Conservation (phyloP, 2,888 invertebrate species). For the Ectemnius continuus region DNA sequence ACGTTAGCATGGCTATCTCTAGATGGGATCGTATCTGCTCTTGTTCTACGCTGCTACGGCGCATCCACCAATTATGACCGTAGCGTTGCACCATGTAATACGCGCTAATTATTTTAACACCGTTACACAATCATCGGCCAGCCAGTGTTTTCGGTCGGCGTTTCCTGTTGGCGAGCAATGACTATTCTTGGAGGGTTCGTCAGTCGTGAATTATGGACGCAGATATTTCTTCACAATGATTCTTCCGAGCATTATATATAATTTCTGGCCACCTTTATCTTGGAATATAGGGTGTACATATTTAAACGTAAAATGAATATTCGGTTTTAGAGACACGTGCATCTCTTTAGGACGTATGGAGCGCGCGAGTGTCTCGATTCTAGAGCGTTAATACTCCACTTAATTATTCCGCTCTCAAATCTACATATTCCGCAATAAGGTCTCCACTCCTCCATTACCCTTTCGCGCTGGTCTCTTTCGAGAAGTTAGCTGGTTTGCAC, state of each 20-base stretch:
- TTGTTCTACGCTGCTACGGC: slow-evolving; percentile 28
- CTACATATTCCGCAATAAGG: neutral
- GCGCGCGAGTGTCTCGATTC: neutral
- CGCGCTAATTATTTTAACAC: slow-evolving; percentile 64
- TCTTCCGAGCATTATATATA: neutral
- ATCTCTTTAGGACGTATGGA: neutral
- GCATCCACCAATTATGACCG: slow-evolving; percentile 53
- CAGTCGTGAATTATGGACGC: neutral
- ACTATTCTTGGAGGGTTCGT: slow-evolving; percentile 13
- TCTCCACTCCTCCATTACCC: neutral
- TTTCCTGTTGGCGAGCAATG: slow-evolving; percentile 27
- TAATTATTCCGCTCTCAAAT: neutral
- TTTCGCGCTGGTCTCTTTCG: neutral
- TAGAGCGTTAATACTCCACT: neutral
- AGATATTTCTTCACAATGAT: neutral
- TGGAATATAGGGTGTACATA: no score
- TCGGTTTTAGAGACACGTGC: neutral
- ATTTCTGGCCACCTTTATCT: no score
- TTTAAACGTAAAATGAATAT: neutral
- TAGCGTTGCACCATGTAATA: slow-evolving; percentile 53
- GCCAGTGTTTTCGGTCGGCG: slow-evolving; percentile 50
- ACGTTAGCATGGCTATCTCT: slow-evolving; percentile 23
- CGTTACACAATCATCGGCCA: slow-evolving; percentile 61
- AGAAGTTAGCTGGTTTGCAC: no score
- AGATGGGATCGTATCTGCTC: slow-evolving; percentile 30